These are phyloP conservation scores for Homarus americanus DNA, from an alignment of 1,140 invertebrate genomes.

Conservation along the genomic window DNA sequence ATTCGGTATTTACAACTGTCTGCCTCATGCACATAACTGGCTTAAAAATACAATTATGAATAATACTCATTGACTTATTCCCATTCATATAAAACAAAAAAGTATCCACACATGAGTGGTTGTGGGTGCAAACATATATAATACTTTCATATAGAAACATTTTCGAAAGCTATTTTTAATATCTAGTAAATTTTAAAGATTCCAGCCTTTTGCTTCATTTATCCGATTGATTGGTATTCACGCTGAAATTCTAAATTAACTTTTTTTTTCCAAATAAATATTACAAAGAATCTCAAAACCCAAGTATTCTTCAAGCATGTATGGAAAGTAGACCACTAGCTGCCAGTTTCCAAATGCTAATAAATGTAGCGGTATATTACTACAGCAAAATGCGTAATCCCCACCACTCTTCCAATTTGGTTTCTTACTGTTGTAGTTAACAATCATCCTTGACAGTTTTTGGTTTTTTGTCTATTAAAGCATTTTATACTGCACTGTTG, in stretches of 20 bases:
- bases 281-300: not conserved
- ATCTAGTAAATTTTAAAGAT: too few relatives aligned
- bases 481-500: not conserved
- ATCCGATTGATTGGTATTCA: too few relatives aligned
- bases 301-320: not conserved
- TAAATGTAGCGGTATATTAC: not conserved
- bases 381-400: not conserved
- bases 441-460: not conserved
- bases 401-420: not conserved
- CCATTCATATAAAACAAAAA: conserved; percentile 5
- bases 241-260: not conserved
- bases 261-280: not conserved
- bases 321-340: conserved; percentile 11
- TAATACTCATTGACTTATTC: conserved; percentile 26
- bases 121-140: conserved; percentile 12
- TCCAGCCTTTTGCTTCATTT: too few relatives aligned
- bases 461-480: not conserved
- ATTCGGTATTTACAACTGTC: conserved; percentile 48
- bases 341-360: not conserved
- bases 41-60: conserved; percentile 13
- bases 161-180: too few relatives aligned
- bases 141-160: not conserved
- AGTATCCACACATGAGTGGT: not conserved
- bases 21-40: not conserved
- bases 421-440: not conserved